These are phyloP conservation scores for Hormiphora californensis DNA, from an alignment of 37 sponge, comb jelly and placozoan genomes.

Conservation along the genomic window DNA sequence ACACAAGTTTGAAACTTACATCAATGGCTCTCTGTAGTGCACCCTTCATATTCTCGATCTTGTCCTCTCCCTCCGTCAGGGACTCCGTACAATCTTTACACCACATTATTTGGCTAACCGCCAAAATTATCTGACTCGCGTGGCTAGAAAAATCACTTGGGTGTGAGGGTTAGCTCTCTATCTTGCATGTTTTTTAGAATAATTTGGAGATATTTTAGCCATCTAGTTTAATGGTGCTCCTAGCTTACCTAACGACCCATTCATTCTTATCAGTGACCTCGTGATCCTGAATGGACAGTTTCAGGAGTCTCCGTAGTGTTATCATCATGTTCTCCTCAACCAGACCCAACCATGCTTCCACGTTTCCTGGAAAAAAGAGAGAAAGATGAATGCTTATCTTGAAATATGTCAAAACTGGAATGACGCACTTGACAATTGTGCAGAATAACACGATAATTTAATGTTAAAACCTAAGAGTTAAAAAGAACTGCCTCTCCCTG, in stretches of 20 bases:
- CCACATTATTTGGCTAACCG: slow-evolving; percentile 99
- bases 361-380: slow-evolving; percentile 86
- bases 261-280: slow-evolving; percentile 78
- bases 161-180: neutral
- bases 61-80: slow-evolving; percentile 61
- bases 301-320: slow-evolving; percentile 80
- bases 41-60: slow-evolving; percentile 67
- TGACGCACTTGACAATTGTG: no score
- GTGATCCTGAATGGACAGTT: slow-evolving; percentile 80
- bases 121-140: slow-evolving; percentile 68
- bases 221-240: neutral
- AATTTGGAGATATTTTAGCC: neutral
- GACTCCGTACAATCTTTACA: slow-evolving; percentile 81
- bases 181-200: neutral
- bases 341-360: slow-evolving; percentile 83
- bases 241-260: slow-evolving; percentile 62
- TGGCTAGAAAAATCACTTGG: slow-evolving; percentile 38
- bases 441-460: no score
- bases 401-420: no score
- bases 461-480: no score
- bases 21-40: slow-evolving; percentile 80
- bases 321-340: slow-evolving; percentile 95
- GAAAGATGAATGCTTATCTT: no score
- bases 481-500: no score
- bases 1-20: no score